Evolutionary conservation across 2,113 vertebrate species (phyloP), one percentile per base, ranked within the genome.

Genomic region (Oceanites oceanicus): DNA sequence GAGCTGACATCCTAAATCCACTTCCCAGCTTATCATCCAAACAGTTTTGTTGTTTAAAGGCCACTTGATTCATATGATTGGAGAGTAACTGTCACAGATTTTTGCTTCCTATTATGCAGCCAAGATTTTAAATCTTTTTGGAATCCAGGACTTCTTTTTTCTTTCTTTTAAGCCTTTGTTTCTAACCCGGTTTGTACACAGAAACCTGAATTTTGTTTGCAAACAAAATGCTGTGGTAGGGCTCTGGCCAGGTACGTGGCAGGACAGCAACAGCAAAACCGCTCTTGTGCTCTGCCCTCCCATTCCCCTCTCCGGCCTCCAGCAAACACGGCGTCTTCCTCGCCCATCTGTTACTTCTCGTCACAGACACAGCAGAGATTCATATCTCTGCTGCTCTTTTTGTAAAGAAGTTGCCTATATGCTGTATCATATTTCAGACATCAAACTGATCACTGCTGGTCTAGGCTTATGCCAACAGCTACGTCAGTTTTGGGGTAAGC

Each of bases 1-100:
- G 73, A 96, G 45, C 18, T 94, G 86, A 88, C 84, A 95, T 66
- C 70, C 70, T 59, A 94, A 91, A 88, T 85, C 53, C 50, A 70
- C 68, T 87, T 89, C 74, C 66, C 89, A 76, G 86, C 10, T 72
- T 38, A 92, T 52, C 65, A 89, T 85, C 36, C 13, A 2, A 91
- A 74, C 10, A 5, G 15, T 82, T 85, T 38, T 88, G 63, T 30
- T 90, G 49, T 76, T 96, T 68, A 78, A 91, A 87, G 59, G 42
- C 42, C 8, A 29, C 30, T 89, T 77, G 56, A 91, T 92, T 86
- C 86, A n/a, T 40, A 63, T 2, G 34, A 79, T 3, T 49, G 44
- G 84, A 91, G 23, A 90, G 53, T 30, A 90, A 88, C 82, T 59
- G 56, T 72, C 83, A 93, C 23, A 79, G 49, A 89, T 32, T 81